These are phyloP conservation scores for Aphidius colemani DNA, from an alignment of 2,888 invertebrate genomes.

Conservation along the genomic window DNA sequence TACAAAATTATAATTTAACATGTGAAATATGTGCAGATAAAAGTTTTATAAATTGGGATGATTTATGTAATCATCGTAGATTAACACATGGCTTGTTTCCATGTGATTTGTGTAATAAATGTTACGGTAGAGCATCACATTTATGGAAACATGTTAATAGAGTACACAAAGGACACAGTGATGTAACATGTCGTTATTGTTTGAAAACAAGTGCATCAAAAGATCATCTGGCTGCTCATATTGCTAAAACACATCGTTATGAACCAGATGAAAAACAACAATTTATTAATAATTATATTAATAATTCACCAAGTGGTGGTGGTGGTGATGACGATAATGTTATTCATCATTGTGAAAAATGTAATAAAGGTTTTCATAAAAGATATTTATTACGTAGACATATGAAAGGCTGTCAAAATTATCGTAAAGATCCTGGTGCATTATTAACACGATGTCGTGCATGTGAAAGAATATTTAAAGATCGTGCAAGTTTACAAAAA, in stretches of 20 bases:
- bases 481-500: conserved; percentile 63
- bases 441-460: conserved; percentile 64
- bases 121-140: conserved; percentile 67
- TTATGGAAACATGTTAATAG: conserved; percentile 69
- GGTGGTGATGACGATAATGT: conserved; percentile 59
- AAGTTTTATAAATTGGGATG: conserved; percentile 61
- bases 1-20: conserved; percentile 40
- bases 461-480: conserved; percentile 65
- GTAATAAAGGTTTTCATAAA: conserved; percentile 65
- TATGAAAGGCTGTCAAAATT: conserved; percentile 65
- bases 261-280: conserved; percentile 50
- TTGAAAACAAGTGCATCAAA: conserved; percentile 66
- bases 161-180: conserved; percentile 65
- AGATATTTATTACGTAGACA: conserved; percentile 65
- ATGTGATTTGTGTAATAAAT: conserved; percentile 67
- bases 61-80: conserved; percentile 63
- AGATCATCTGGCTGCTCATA: conserved; percentile 65
- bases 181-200: conserved; percentile 66
- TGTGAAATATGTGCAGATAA: conserved; percentile 53
- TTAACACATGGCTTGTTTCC: conserved; percentile 64
- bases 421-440: conserved; percentile 60
- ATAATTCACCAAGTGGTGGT: conserved; percentile 36
- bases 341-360: conserved; percentile 64
- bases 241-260: conserved; percentile 62
- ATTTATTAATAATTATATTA: conserved; percentile 30